Base-by-base conservation (phyloP, 2,797 vertebrate species). In the Oceanodroma leucorhoa region DNA sequence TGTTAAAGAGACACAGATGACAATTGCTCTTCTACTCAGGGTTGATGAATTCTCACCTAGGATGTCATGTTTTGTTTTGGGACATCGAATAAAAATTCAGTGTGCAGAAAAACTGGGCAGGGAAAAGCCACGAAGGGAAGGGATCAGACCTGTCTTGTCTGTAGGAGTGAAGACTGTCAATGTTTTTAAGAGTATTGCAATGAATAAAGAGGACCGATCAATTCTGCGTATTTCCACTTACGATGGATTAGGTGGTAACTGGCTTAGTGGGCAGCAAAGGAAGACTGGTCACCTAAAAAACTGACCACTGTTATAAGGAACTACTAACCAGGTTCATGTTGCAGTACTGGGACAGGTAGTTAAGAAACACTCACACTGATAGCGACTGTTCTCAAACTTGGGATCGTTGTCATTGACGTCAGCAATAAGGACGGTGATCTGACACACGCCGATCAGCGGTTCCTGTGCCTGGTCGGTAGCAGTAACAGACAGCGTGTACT, bases 391-490 rank as follows among this genome's bases (percentile, higher is more conserved):
- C 95, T 99, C 98, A 62, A 99, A 99, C 78, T 98, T 99, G 43
- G 99, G 99, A 11, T 98, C 97, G 9, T 99, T 99, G 98, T 99
- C 99, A 27, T 99, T 99, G 98, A 98, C 79, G 50, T 99, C 99
- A 4, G 95, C 95, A 53, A 99, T 97, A 81, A 98, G 79, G 64
- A 99, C 70, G 4, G 98, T 98, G 97, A 99, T 83, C 96, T 97
- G 98, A 85, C 99, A 99, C 94, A 99, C 95, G 2, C 99, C 98
- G 6, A 99, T 98, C 86, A 99, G 98, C 0, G 99, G 99, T 81
- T 99, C 98, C 86, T 97, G 98, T 0, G 98, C 99, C 97, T 97
- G 98, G 96, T 99, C 99, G 0, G 98, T 99, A 26, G 99, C 99
- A 0, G 98, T 99, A 61, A 99, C 98, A 4, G 98, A 98, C 65